phyloP scores from a whole-genome alignment of 2,113 vertebrate genomes.

The Silurus asotus region DNA sequence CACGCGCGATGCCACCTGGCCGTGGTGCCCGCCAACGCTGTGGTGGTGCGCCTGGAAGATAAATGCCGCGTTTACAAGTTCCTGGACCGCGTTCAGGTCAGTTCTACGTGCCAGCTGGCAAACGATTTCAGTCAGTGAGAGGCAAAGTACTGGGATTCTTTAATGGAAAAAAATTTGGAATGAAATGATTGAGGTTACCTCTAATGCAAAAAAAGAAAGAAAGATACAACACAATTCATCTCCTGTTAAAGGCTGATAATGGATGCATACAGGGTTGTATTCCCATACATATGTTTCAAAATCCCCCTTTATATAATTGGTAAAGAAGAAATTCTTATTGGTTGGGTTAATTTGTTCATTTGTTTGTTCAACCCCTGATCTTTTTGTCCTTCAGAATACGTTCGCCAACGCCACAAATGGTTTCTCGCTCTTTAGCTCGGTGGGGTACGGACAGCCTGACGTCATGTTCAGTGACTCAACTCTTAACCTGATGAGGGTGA shows the following conservation, averaged over 20 bases:
- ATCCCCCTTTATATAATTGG: too few species aligned
- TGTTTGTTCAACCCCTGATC: not conserved
- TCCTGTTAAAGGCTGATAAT: not conserved
- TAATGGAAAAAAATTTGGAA: conserved; percentile 12
- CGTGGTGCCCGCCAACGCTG: conserved; percentile 71
- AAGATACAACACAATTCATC: not conserved
- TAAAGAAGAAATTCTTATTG: not conserved
- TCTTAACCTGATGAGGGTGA: conserved; percentile 73
- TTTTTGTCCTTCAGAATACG: conserved; percentile 60
- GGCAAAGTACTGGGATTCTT: conserved; percentile 22
- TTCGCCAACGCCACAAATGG: conserved; percentile 71
- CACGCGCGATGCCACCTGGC: conserved; percentile 73
- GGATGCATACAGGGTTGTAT: not conserved
- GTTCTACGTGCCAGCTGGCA: conserved; percentile 34
- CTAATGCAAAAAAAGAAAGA: not conserved
- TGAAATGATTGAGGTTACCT: not conserved
- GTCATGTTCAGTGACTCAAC: conserved; percentile 76
- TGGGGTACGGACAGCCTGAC: conserved; percentile 67
- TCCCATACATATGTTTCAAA: too few species aligned
- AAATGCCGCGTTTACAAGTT: conserved; percentile 78
- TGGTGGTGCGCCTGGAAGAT: conserved; percentile 75
- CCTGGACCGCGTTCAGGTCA: conserved; percentile 76
- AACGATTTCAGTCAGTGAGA: not conserved
- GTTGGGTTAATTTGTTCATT: not conserved
- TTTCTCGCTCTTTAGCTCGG: conserved; percentile 75